Evolutionary conservation across 2,888 invertebrate species (phyloP).

Genomic region (Drosophila nr. perissopoda): DNA sequence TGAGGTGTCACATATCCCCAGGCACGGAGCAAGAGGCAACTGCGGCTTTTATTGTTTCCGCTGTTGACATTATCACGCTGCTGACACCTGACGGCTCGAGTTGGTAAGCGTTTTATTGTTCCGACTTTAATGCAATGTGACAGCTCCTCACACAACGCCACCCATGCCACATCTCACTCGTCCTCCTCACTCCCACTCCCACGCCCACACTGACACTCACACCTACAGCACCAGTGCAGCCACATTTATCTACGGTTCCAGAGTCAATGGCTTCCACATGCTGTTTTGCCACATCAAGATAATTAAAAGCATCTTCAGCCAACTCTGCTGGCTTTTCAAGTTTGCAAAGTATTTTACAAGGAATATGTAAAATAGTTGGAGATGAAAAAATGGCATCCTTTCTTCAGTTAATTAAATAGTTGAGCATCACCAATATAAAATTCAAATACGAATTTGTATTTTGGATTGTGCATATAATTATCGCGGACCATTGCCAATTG

Average conservation of each 20-base stretch:
- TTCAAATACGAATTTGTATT: neutral
- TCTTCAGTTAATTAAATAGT: conserved; percentile 20
- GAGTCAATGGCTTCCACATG: conserved; percentile 64
- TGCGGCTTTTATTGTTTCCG: conserved; percentile 79
- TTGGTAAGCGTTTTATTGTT: conserved; percentile 67
- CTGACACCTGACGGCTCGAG: conserved; percentile 67
- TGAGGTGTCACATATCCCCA: conserved; percentile 48
- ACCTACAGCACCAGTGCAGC: neutral
- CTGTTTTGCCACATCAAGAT: conserved; percentile 62
- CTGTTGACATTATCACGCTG: conserved; percentile 75
- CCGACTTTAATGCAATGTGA: conserved; percentile 65
- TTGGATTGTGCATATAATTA: neutral
- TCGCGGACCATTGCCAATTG: neutral
- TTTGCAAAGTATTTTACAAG: conserved; percentile 40
- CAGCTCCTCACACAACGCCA: conserved; percentile 24
- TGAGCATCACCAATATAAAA: conserved; percentile 32
- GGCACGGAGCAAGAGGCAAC: conserved; percentile 69
- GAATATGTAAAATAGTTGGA: conserved; percentile 37
- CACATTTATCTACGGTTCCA: conserved; percentile 34
- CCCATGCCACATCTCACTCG: neutral
- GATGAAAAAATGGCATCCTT: neutral
- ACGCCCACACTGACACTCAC: neutral
- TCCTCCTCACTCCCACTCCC: too few species aligned
- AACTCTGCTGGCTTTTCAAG: conserved; percentile 15
- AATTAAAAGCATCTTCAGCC: conserved; percentile 59